These are phyloP conservation scores for Akabosia matsudoensis DNA, from an alignment of 1,140 invertebrate genomes.

Conservation along the genomic window DNA sequence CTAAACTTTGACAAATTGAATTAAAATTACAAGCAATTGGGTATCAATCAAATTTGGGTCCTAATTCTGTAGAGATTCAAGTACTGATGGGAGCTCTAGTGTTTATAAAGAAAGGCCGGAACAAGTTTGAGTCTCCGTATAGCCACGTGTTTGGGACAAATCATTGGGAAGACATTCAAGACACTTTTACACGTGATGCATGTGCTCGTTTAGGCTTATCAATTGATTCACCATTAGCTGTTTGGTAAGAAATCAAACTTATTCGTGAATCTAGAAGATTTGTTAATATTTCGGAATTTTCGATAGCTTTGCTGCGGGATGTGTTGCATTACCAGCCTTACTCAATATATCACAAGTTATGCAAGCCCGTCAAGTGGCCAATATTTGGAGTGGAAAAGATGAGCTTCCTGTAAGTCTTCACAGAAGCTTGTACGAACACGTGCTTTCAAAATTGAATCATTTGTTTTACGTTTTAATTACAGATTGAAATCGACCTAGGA, in stretches of 20 bases:
- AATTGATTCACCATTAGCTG: slow-evolving; percentile 75
- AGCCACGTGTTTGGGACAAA: slow-evolving; percentile 70
- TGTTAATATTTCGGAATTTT: slow-evolving; percentile 48
- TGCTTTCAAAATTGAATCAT: background rate
- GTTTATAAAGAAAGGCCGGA: slow-evolving; percentile 73
- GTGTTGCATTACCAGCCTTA: slow-evolving; percentile 85
- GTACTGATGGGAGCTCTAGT: slow-evolving; percentile 82
- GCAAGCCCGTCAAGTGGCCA: slow-evolving; percentile 88
- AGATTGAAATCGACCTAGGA: slow-evolving; percentile 89
- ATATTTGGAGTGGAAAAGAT: slow-evolving; percentile 92
- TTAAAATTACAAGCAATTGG: too few relatives aligned
- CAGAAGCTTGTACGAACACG: slow-evolving; percentile 1
- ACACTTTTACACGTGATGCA: slow-evolving; percentile 88
- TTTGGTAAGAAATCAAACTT: slow-evolving; percentile 58
- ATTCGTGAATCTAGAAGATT: background rate
- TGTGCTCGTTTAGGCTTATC: slow-evolving; percentile 84
- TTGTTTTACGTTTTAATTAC: slow-evolving; percentile 48
- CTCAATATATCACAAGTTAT: slow-evolving; percentile 94
- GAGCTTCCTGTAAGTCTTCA: slow-evolving; percentile 85
- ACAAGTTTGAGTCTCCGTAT: slow-evolving; percentile 69
- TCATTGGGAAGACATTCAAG: slow-evolving; percentile 80
- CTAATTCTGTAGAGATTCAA: slow-evolving; percentile 67
- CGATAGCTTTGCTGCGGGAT: slow-evolving; percentile 82
- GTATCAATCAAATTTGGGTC: too few relatives aligned
- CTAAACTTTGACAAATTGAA: too few relatives aligned